Percentiles rank a stretch among this genome's conserved stretches.
Conservation (phyloP, 2,888 invertebrate species). For the Drosophila ochracea region DNA sequence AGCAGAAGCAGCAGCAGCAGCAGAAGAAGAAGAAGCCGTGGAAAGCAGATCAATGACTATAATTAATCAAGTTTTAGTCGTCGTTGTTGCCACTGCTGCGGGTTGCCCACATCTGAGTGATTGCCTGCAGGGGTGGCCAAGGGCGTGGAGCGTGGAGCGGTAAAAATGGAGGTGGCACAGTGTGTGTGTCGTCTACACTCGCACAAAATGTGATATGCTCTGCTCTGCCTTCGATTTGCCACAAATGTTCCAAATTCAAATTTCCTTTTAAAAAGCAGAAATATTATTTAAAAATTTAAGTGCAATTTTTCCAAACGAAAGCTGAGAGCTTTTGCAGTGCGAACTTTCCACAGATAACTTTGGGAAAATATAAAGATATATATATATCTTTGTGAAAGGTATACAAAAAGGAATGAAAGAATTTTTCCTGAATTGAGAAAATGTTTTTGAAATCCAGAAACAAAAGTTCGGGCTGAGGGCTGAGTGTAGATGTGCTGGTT, state of each 20-base stretch:
- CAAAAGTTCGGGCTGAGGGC: neutral
- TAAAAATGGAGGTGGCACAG: neutral
- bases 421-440: neutral
- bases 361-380: neutral
- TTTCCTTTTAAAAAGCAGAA: neutral
- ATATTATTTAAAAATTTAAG: neutral
- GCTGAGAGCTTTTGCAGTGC: neutral
- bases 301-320: neutral
- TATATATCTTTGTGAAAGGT: neutral
- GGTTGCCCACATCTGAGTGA: conserved; percentile 71
- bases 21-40: conserved; percentile 68
- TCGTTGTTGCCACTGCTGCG: conserved; percentile 8
- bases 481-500: neutral
- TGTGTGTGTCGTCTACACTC: neutral
- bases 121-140: conserved; percentile 36
- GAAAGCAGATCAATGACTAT: conserved; percentile 81
- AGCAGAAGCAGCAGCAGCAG: conserved; percentile 4
- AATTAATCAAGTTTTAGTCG: conserved; percentile 78
- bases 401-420: neutral
- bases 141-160: neutral
- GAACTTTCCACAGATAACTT: neutral
- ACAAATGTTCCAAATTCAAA: neutral
- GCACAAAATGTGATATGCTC: neutral
- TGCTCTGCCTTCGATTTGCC: neutral
- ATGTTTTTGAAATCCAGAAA: neutral